These are phyloP conservation scores for Apostichopus japonicus DNA, from an alignment of 35 echinoderm and acorn worm genomes.

Conservation along the genomic window DNA sequence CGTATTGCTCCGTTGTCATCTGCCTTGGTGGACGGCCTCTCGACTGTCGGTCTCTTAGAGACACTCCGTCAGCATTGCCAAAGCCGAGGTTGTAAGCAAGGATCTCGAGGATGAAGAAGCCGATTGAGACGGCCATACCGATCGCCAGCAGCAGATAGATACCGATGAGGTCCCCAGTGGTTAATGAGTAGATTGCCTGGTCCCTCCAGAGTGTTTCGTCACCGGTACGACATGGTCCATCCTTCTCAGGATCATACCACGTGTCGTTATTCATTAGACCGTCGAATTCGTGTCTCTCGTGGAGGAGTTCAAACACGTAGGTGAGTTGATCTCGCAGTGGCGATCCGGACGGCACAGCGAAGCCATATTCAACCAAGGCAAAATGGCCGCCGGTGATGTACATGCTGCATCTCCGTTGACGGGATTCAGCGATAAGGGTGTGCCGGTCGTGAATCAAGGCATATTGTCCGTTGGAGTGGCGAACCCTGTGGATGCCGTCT, in stretches of 20 bases:
- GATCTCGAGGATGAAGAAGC: slow-evolving; percentile 78
- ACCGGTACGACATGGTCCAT: slow-evolving; percentile 59
- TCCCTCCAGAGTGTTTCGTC: slow-evolving; percentile 61
- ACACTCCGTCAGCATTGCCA: slow-evolving; percentile 22
- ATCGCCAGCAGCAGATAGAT: slow-evolving; percentile 86
- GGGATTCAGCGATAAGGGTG: slow-evolving; percentile 65
- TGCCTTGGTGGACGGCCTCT: background rate
- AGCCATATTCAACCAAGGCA: slow-evolving; percentile 83
- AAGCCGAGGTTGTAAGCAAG: slow-evolving; percentile 80
- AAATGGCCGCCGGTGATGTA: slow-evolving; percentile 90
- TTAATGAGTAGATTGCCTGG: slow-evolving; percentile 82
- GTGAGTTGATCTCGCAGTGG: slow-evolving; percentile 87
- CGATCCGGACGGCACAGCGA: slow-evolving; percentile 87
- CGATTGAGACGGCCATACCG: slow-evolving; percentile 70
- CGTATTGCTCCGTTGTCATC: slow-evolving; percentile 44
- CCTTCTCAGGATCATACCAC: slow-evolving; percentile 81
- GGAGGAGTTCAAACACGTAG: slow-evolving; percentile 69
- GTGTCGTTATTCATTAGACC: slow-evolving; percentile 61
- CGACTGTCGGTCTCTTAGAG: slow-evolving; percentile 25
- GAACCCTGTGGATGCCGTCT: slow-evolving; percentile 78
- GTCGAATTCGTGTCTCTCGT: slow-evolving; percentile 70
- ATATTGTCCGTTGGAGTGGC: slow-evolving; percentile 87
- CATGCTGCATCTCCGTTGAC: slow-evolving; percentile 77
- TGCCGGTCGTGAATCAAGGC: slow-evolving; percentile 84
- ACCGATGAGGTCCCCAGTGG: slow-evolving; percentile 78